Conservation (phyloP, 2,113 vertebrate genomes). For the Nematolebias whitei region DNA sequence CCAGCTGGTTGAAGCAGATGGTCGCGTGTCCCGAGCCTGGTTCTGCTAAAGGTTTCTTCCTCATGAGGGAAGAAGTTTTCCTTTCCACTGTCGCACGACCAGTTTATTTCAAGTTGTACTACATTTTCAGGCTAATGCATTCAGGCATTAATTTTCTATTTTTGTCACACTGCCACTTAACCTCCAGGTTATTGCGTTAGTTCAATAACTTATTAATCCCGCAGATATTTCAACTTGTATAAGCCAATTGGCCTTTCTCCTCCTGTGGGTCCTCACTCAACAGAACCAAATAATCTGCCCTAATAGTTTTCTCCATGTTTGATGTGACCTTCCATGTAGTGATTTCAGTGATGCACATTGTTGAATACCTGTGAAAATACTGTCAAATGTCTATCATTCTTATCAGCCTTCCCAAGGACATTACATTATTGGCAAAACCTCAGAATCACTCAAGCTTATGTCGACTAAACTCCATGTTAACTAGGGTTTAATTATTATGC, state of each 20-base stretch:
- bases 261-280: conserved; percentile 1
- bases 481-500: conserved; percentile 2
- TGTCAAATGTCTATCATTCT: conserved; percentile 1
- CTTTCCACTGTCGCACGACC: too few relatives aligned
- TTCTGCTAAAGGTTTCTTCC: too few relatives aligned
- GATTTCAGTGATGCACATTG: conserved; percentile 11
- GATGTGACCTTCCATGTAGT: conserved; percentile 6
- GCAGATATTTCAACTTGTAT: neutral
- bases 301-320: conserved; percentile 28
- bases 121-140: neutral
- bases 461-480: neutral
- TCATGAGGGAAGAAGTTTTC: too few relatives aligned
- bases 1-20: too few relatives aligned
- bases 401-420: conserved; percentile 6
- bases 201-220: conserved; percentile 46
- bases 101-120: neutral
- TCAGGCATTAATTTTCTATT: neutral
- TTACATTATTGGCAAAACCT: neutral
- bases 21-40: too few relatives aligned
- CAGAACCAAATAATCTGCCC: conserved; percentile 13
- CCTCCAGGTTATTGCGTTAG: neutral
- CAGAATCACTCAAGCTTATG: neutral
- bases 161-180: neutral
- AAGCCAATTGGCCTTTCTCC: neutral
- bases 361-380: neutral